Base-by-base conservation (phyloP, 2,888 invertebrate species). In the Hyposoter didymator region DNA sequence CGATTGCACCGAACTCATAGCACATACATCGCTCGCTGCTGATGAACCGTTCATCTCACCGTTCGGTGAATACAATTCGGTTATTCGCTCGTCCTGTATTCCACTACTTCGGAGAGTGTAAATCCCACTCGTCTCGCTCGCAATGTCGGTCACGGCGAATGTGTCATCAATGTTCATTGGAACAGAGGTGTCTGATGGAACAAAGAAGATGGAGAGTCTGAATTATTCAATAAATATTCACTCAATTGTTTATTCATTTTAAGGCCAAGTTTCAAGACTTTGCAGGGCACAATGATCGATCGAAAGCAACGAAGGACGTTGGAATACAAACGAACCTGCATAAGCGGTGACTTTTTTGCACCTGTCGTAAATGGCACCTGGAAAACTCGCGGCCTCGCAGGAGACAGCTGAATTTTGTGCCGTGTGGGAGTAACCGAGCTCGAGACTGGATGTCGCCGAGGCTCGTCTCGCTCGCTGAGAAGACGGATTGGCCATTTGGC, bases 81-180 rank as follows among this genome's bases (percentile, higher is more conserved):
- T 89, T 72, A 91, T 92, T 39, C 89, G 88, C 72, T 93, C 94
- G 86, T 93, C 94, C 73, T 93, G 92, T 88, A 93, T 93, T 59
- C 93, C 94, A 84, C 94, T 94, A 78, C 94, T 94, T 70, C 96
- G 96, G 94, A 97, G 95, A 0, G 98, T 98, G 91, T 97, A 98
- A 0, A 98, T 97, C 0, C 98, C 98, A 87, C 97, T 97, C 0
- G 97, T 97, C 93, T 97, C 97, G 86, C 97, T 97, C 19, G 97
- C 97, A 28, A 94, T 92, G 64, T 94, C 94, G 0, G 93, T 93
- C 39, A 90, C 92, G 90, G 78, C 64, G 84, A 87, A 78, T 28
- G 79, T 76, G 32, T 88, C 88, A 59, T 88, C 88, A 28, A 84
- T 73, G 69, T 47, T 84, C 78, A 86, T 81, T 14, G 73, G 64